Base-by-base conservation (phyloP, 2,113 vertebrate species). In the Microtus ochrogaster region DNA sequence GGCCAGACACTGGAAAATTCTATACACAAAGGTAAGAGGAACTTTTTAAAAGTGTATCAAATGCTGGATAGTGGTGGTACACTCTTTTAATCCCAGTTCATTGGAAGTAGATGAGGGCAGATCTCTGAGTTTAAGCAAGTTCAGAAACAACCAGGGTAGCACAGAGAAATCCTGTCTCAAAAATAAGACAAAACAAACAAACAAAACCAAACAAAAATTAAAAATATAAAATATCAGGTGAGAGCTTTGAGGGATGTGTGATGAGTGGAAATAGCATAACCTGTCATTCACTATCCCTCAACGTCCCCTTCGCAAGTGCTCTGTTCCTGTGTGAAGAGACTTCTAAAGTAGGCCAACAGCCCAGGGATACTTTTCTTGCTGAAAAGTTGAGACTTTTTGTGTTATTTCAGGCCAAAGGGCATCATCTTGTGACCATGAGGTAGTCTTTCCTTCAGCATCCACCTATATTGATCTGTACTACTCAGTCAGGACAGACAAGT, bases 401-500 rank as follows among this genome's bases (percentile, higher is more conserved):
- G 26, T 28, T 63, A 30, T 19, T 47, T 94, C 2, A 55, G 52
- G 9, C 61, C 1, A 10, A 9, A 13, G 77, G 49, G 28, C 7
- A 17, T 39, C 2, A 61, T 4, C 12, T 19, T 58, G 36, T 74
- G 55, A 77, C 24, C 5, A 12, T 13, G 3, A 30, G 22, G 5
- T 12, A 26, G 5, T 58, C 39, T 58, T 77, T 47, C 24, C 55
- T 55, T 68, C 16, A 26, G 2, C 7, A 7, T 13, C 55, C 39
- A 28, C 47, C 55, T 33, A 5, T 2, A 26, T 68, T 16, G 4
- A n/a, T 90, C 77, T 63, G 30, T 16, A 4, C 26, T 58, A 3
- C 5, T 41, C 52, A 16, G 0, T 12, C 5, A 0, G 9, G 24
- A 47, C 21, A 65, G 66, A 6, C 11, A 16, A 72, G 2, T 24